Percentiles rank a stretch among this genome's conserved stretches.
These are phyloP conservation scores for Troides oblongomaculatus DNA, from an alignment of 2,888 invertebrate species.

Conservation along the genomic window DNA sequence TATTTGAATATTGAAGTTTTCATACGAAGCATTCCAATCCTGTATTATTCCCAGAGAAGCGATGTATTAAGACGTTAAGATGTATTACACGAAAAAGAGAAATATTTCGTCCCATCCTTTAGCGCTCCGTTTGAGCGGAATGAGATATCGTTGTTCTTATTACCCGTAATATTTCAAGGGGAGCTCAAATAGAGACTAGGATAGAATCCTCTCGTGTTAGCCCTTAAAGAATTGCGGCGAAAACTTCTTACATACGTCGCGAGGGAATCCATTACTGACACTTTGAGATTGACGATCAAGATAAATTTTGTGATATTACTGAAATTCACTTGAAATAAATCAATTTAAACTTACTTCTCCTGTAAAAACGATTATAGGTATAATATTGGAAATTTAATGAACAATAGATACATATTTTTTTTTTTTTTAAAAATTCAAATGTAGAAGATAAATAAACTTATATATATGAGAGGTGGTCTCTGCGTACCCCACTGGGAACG, in stretches of 20 bases:
- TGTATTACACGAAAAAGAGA: conserved; percentile 5
- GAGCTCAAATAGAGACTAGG: conserved; percentile 17
- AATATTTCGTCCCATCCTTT: conserved; percentile 1
- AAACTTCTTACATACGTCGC: conserved; percentile 42
- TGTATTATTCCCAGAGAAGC: background rate
- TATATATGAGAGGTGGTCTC: no score
- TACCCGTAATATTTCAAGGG: conserved; percentile 25
- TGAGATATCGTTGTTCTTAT: conserved; percentile 25
- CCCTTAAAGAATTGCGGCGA: conserved; percentile 42
- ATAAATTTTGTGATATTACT: conserved; percentile 21
- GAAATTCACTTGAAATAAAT: conserved; percentile 12
- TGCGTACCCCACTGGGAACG: no score
- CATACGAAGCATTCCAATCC: background rate
- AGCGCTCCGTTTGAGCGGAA: conserved; percentile 17
- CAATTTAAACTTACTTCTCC: background rate
- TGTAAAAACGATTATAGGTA: background rate
- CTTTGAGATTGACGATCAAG: conserved; percentile 19
- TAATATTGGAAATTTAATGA: no score
- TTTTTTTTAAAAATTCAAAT: background rate
- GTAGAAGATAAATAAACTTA: no score
- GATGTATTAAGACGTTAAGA: background rate
- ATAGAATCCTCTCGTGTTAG: conserved; percentile 32
- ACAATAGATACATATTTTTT: no score
- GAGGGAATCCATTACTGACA: conserved; percentile 36
- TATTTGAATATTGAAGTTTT: background rate